Evolutionary conservation across 2,113 vertebrate species (phyloP), one percentile per base, ranked within the genome.

Genomic region (Gopherus flavomarginatus): DNA sequence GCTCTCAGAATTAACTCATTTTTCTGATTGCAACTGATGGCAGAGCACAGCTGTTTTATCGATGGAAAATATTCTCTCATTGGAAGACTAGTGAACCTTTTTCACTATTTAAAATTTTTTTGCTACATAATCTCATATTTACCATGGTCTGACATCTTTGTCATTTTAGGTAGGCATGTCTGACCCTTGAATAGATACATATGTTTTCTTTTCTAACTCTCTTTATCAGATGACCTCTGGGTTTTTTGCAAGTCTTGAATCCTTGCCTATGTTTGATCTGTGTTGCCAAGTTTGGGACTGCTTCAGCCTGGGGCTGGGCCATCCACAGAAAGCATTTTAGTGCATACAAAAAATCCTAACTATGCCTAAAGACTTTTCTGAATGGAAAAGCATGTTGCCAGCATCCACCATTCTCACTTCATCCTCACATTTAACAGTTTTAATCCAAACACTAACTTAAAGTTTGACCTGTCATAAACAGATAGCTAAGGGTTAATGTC

Each of bases 1-100:
- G 87, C 85, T 81, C 52, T 90, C 49, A 62, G 83, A 90, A 96
- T 42, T 96, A 96, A 97, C 83, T 56, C 57, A 83, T 87, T 86
- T n/a, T 42, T 12, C 38, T 75, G 42, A 91, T 88, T 38, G 16
- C 62, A 86, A 90, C 44, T 90, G 2, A 91, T 88, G 95, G 84
- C 6, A 47, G 24, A 88, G 83, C 78, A 42, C 72, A 90, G 87
- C 21, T 94, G 54, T 80, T 53, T 97, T 92, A 95, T 93, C 83
- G 85, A 93, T 69, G 96, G 96, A 87, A 50, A 84, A 91, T 92
- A 94, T 50, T 93, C 4, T 88, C 87, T 59, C 90, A 38, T 1
- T 87, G 86, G 87, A 92, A 91, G 89, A 92, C 94, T 35, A 0
- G 53, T 85, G 88, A 94, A 31, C 59, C 12, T 59, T 13, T 59